Evolutionary conservation across 2,797 vertebrate species (phyloP), one percentile per base, ranked within the genome.

Genomic region (Parauchenoglanis ngamensis): DNA sequence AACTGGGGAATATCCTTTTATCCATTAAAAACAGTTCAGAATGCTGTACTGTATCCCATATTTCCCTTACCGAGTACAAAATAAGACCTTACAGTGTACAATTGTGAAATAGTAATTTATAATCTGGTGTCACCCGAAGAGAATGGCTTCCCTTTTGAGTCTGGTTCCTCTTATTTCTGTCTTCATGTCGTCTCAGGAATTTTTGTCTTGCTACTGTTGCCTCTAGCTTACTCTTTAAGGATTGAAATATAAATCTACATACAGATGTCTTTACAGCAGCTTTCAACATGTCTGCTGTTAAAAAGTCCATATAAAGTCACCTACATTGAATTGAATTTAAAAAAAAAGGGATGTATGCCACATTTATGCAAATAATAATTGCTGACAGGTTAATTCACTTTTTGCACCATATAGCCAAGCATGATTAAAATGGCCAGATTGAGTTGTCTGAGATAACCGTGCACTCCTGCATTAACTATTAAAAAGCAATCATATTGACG

Each of bases 1-100:
- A 94, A 94, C 93, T 99, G 98, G 98, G 98, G 98, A 89, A 97
- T 99, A 99, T 99, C 98, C 98, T 99, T 98, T 88, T 77, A 2
- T 3, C 7, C 49, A 54, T 68, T 25, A 56, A 35, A 28, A 46
- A 4, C 11, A 28, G 44, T 56, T 49, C 3, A 11, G 15, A 17
- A 10, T 7, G 5, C 15, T 44, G 12, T 52, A 28, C 19, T 65
- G 31, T 4, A 7, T 49, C 5, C 23, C n/a, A n/a, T 49, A 21
- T 46, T 13, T 13, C 12, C 13, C 72, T 46, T 19, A 40, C 35
- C 35, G 2, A 2, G 7, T 40, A 5, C 68, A n/a, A 49, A 52
- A 17, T 23, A 28, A 8, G 4, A 54, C 25, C 59, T 59, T 59
- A 28, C 28, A 57, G 31, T 57, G 15, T 80, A 61, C 2, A 35